Percentiles rank a stretch among this genome's conserved stretches.
Evolutionary conservation across 2,888 invertebrate genomes (phyloP).

Genomic region (Ommatoiulus sabulosus): DNA sequence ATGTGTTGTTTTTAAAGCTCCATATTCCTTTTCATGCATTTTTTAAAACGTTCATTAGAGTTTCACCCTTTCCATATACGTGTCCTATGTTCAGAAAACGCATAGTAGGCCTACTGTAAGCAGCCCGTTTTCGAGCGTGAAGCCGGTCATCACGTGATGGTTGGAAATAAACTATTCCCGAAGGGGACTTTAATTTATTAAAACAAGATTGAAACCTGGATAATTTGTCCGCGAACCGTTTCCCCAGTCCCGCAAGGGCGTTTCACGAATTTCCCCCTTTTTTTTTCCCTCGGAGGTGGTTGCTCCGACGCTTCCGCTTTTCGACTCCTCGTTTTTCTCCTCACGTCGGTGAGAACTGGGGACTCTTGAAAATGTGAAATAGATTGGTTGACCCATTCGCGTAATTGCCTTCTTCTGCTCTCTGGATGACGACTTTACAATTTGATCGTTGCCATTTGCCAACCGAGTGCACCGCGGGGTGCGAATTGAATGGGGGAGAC

Average conservation of each 20-base stretch:
- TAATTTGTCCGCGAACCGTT: background rate
- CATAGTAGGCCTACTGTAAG: too few relatives aligned
- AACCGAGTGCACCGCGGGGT: background rate
- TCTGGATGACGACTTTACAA: conserved; percentile 11
- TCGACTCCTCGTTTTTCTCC: background rate
- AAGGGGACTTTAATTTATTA: background rate
- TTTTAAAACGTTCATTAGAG: too few relatives aligned
- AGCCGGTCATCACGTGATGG: background rate
- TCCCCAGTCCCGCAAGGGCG: background rate
- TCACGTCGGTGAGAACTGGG: background rate
- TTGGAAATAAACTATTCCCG: background rate
- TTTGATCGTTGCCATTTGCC: conserved; percentile 27
- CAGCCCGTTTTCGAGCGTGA: background rate
- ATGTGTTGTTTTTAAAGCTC: too few relatives aligned
- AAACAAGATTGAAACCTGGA: background rate
- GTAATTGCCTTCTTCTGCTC: conserved; percentile 12
- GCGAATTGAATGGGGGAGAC: background rate
- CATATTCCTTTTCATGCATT: too few relatives aligned
- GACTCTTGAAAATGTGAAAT: background rate
- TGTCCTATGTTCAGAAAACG: too few relatives aligned
- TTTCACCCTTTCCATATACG: too few relatives aligned
- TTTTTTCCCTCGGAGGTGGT: background rate
- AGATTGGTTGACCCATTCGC: conserved; percentile 27
- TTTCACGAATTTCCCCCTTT: background rate
- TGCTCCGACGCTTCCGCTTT: background rate